phyloP scores from a whole-genome alignment of 2,113 vertebrate genomes.

The Vimba vimba region DNA sequence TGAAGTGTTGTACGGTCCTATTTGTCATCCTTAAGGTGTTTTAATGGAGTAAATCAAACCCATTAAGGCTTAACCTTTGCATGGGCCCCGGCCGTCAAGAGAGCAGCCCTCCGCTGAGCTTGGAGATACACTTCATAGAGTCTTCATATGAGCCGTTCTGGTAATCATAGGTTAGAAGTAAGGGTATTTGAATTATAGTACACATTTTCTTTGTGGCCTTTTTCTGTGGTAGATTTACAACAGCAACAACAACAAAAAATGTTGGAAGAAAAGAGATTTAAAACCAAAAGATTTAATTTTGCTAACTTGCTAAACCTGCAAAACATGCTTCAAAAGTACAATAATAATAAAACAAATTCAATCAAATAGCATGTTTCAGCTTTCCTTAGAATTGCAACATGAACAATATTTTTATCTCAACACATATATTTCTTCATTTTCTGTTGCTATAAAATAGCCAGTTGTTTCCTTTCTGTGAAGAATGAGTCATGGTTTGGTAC shows the following conservation, averaged over 20 bases:
- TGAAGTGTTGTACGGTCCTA: conserved; percentile 46
- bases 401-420: neutral
- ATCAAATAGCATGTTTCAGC: neutral
- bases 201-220: neutral
- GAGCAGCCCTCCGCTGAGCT: neutral
- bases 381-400: neutral
- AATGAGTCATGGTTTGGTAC: neutral
- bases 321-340: neutral
- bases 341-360: too few species aligned
- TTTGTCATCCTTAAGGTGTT: conserved; percentile 51
- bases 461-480: neutral
- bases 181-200: neutral
- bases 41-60: conserved; percentile 55
- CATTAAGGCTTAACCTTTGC: conserved; percentile 42
- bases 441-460: neutral
- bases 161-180: neutral
- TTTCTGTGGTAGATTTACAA: neutral
- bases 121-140: neutral
- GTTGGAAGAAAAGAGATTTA: neutral
- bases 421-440: neutral
- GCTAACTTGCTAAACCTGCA: neutral
- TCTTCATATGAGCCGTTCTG: neutral
- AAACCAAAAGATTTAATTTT: neutral
- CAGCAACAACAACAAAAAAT: neutral
- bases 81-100: neutral